Base-by-base conservation (phyloP, 2,113 vertebrate genomes). In the Tupaia tana region DNA sequence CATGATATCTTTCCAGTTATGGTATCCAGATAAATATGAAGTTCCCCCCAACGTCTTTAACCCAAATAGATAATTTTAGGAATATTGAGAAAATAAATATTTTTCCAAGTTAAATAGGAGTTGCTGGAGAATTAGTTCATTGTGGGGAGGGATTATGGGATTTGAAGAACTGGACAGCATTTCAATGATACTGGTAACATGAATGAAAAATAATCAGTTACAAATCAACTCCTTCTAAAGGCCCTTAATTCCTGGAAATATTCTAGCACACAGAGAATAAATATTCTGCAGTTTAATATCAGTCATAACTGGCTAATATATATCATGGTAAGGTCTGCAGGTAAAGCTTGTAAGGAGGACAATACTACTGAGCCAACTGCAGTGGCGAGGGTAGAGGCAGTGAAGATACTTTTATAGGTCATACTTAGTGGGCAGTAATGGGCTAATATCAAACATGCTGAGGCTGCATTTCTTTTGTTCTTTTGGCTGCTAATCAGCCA, bases 401-500 rank as follows among this genome's bases (percentile, higher is more conserved):
- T 31, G 29, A 94, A 24, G n/a, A 91, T 64, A 71, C 18, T 80
- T 91, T 89, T 81, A 71, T 43, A 75, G 58, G 19, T 90, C 63
- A 61, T 58, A 59, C 27, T 59, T 67, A 80, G n/a, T 80, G 87
- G 70, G 3, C 25, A 58, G 15, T 91, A 84, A 78, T 93, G 27
- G 27, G 18, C 20, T 75, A 73, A 69, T 75, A 56, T 58, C 18
- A 74, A 70, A 70, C 8, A 27, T 91, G 25, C 29, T 75, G 75
- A 92, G 59, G 31, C 86, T 81, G 83, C 66, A 59, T 91, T 91
- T 92, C 29, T 67, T 89, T 83, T 79, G 19, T 89, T 43, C 22
- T 73, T 92, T 89, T 91, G 89, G 79, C 24, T 94, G 70, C 64
- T 93, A 70, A 86, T 77, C 86, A 89, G 66, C 83, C 71, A 11